phyloP scores from a whole-genome alignment of 2,888 invertebrate species.

The Erannis defoliaria region DNA sequence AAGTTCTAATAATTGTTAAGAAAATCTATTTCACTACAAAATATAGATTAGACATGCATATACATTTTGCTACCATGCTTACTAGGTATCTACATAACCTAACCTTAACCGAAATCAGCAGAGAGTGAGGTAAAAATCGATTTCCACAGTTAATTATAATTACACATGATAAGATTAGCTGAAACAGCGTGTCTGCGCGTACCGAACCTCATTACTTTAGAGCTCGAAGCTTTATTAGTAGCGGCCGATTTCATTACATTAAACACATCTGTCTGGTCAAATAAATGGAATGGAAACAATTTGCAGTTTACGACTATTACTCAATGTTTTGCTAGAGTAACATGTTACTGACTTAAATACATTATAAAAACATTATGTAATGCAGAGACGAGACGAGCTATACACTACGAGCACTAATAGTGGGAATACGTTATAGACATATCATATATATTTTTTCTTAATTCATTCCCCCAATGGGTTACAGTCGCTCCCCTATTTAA shows the following conservation, averaged over 20 bases:
- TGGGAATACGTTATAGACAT: too few species aligned
- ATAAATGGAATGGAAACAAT: conserved; percentile 17
- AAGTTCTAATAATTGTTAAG: too few species aligned
- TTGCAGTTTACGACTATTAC: neutral
- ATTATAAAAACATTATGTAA: neutral
- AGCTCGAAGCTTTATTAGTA: conserved; percentile 7
- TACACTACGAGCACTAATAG: too few species aligned
- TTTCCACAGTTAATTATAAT: conserved; percentile 21
- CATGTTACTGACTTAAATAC: too few species aligned
- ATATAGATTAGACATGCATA: too few species aligned
- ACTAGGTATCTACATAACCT: too few species aligned
- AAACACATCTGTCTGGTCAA: conserved; percentile 4
- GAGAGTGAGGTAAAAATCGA: conserved; percentile 22
- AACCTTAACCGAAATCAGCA: neutral
- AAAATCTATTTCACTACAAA: too few species aligned
- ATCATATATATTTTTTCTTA: too few species aligned
- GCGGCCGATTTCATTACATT: conserved; percentile 23
- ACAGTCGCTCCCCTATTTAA: too few species aligned
- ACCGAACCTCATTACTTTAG: conserved; percentile 31
- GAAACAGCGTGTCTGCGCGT: conserved; percentile 22
- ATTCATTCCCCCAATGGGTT: too few species aligned
- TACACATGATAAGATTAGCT: conserved; percentile 29
- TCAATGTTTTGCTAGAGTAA: conserved; percentile 2
- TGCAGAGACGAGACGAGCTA: too few species aligned
- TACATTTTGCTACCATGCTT: too few species aligned